Conservation (phyloP, 2,113 vertebrate species). For the Salvelinus namaycush region DNA sequence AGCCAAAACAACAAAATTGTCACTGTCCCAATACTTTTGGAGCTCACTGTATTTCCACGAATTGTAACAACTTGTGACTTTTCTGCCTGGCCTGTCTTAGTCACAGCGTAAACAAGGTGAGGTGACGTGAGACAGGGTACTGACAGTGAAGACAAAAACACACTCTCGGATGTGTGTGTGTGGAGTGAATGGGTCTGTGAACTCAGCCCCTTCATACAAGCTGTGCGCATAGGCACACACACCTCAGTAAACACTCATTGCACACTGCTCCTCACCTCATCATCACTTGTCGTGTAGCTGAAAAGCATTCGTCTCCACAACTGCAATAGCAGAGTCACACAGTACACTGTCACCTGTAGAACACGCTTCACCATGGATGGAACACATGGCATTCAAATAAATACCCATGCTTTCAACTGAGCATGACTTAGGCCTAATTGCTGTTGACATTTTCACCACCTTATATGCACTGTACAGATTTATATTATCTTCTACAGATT, state of each 20-base stretch:
- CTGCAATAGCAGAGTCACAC: too few relatives aligned
- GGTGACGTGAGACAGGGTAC: background rate
- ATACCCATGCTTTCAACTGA: too few relatives aligned
- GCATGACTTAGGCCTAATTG: too few relatives aligned
- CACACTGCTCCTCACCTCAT: background rate
- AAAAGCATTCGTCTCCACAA: background rate
- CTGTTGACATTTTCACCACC: too few relatives aligned
- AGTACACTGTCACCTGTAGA: background rate
- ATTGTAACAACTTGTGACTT: background rate
- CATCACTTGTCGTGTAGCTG: background rate
- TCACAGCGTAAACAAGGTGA: background rate
- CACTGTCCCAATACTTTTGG: too few relatives aligned
- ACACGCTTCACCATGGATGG: too few relatives aligned
- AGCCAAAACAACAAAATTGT: too few relatives aligned
- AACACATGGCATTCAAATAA: too few relatives aligned
- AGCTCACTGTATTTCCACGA: too few relatives aligned
- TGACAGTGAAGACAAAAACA: background rate
- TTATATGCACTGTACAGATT: too few relatives aligned
- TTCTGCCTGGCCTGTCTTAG: background rate
- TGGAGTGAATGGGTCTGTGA: background rate
- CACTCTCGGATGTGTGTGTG: background rate
- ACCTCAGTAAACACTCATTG: background rate
- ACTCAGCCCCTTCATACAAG: background rate
- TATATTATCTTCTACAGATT: too few relatives aligned
- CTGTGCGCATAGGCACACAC: slow-evolving; percentile 4